phyloP scores from a whole-genome alignment of 2,797 vertebrate genomes.

The Buceros bicornis region DNA sequence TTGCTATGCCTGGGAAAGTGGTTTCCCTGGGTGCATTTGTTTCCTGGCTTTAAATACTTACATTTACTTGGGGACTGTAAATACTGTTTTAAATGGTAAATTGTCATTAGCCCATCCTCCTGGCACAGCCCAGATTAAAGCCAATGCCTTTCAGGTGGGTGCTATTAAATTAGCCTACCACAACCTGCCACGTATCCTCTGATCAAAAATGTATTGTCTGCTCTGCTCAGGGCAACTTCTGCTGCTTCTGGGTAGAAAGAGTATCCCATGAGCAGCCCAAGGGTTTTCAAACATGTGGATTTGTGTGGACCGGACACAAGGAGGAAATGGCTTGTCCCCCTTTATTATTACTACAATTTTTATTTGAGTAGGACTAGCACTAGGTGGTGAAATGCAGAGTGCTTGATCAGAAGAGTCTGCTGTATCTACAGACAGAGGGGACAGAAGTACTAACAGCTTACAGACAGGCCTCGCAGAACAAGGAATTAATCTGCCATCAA shows the following conservation, averaged over 20 bases:
- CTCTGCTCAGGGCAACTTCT: background rate
- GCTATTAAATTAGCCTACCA: slow-evolving; percentile 45
- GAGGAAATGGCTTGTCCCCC: slow-evolving; percentile 23
- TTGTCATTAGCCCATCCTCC: slow-evolving; percentile 31
- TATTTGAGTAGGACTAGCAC: background rate
- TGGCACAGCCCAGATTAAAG: slow-evolving; percentile 23
- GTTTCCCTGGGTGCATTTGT: slow-evolving; percentile 7
- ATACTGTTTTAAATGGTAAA: slow-evolving; percentile 36
- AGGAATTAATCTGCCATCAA: background rate
- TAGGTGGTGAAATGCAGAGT: background rate
- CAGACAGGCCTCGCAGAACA: background rate
- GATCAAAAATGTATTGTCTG: slow-evolving; percentile 35
- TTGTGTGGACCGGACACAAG: background rate
- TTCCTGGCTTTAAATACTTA: slow-evolving; percentile 11
- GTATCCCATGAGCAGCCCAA: background rate
- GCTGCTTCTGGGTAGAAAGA: slow-evolving; percentile 1
- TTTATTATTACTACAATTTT: slow-evolving; percentile 6
- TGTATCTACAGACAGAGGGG: background rate
- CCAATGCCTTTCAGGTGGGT: slow-evolving; percentile 46
- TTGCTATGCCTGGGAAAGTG: background rate
- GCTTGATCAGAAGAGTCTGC: background rate
- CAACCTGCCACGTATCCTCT: background rate
- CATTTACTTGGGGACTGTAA: slow-evolving; percentile 19
- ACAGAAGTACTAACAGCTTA: background rate
- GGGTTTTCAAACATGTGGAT: background rate